Base-by-base conservation (phyloP, 2,113 vertebrate species). In the Nothobranchius furzeri region DNA sequence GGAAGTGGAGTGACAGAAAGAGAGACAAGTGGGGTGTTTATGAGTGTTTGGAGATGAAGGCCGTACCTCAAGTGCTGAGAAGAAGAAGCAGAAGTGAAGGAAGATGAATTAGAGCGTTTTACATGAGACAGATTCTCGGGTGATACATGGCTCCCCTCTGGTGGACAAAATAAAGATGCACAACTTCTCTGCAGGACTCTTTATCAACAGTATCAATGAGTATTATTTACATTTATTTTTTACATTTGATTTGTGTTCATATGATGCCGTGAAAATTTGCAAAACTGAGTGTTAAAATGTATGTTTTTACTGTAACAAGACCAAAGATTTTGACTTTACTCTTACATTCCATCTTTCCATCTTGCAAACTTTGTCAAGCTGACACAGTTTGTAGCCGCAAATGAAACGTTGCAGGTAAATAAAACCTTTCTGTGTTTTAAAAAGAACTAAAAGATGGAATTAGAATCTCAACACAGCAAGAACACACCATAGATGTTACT, bases 61-160 rank as follows among this genome's bases (percentile, higher is more conserved):
- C 17, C 11, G 43, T 14, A 13, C 24, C 11, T 54, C 37, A 25
- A 30, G 7, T 13, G 15, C 10, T 64, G 52, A 25, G 55, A 17
- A 58, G 12, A 40, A 58, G 12, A 37, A 61, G 4, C n/a, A 58
- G 12, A 45, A 61, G 4, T 20, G 53, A 51, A 36, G 40, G 24
- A 54, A 7, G 17, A 49, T 17, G 13, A 52, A 64, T 58, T 36
- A 61, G n/a, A 53, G 57, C 3, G 43, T 69, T 75, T 72, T 62
- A 35, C 40, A 47, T 45, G 9, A 66, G 49, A 48, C 40, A 14
- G 53, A 4, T 8, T 14, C 10, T 71, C 13, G 17, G 64, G 8
- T 66, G 49, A 61, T 64, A 49, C 74, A 14, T 73, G 47, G 56
- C 73, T 65, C 37, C 79, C 81, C 65, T 82, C 83, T 89, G 51